Evolutionary conservation across 2,113 vertebrate species (phyloP), one percentile per base, ranked within the genome.

Genomic region (Nannobrachium achirus): DNA sequence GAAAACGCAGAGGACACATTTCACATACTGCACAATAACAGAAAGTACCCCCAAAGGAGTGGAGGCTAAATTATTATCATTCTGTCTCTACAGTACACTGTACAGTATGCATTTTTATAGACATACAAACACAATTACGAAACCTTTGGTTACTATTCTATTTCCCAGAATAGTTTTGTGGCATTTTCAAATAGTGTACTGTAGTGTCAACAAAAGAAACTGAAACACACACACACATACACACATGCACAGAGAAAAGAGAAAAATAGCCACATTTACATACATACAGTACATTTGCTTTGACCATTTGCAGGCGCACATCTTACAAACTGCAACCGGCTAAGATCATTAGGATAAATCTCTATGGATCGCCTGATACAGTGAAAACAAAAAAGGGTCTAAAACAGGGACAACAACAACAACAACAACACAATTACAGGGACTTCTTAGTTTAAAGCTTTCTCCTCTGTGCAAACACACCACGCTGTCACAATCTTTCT

Each of bases 341-440:
- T 62, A 13, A 71, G 61, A 72, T 75, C 69, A 71, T 85, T 71
- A 76, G 66, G 66, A 55, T 51, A 57, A 71, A 76, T 85, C 41
- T 48, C 63, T 41, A 19, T 49, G 56, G 67, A 69, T 73, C 39
- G 64, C 59, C 76, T 73, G 66, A 83, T 62, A 53, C 66, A 66
- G 63, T 10, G 14, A 60, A 53, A n/a, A 45, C 42, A 13, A 63
- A n/a, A 57, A 60, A 59, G 61, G 68, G 49, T 25, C 25, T 33
- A 33, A 33, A 69, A 38, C 18, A 25, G 50, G 19, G 49, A 61
- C 56, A 58, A n/a, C n/a, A n/a, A n/a, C n/a, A n/a, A n/a, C n/a
- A 3, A 33, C 25, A 33, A 33, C 25, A 33, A 33, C 25, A 33
- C 25, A 73, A 77, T 82, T 77, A 63, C 64, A 38, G 76, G 40